Evolutionary conservation across 2,797 vertebrate genomes (phyloP), one percentile per base, ranked within the genome.

Genomic region (Harpagifer antarcticus): DNA sequence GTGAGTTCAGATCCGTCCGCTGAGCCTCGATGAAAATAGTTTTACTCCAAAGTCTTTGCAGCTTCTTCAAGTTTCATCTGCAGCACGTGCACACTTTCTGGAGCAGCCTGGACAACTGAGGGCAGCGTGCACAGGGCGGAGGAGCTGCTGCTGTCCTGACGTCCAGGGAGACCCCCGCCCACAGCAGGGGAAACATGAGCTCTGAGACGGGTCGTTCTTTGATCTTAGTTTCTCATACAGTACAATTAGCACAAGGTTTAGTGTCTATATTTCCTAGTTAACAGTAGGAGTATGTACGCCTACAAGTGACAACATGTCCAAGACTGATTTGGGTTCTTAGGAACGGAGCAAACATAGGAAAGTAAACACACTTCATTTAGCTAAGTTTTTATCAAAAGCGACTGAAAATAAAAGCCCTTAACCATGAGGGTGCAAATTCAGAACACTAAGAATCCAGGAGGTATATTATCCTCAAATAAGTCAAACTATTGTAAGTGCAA

Each of bases 21-120:
- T 49, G 57, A 37, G 40, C 70, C 53, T 59, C 73, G 70, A 45
- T 61, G 23, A 61, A 37, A 79, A 65, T 12, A 49, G 31, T 61
- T 79, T 78, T 3, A 60, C 44, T 82, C 66, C 64, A 77, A 83
- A 82, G 57, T 71, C 67, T 77, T 61, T 23, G 64, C 68, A 79
- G 76, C 66, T 55, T 73, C 81, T 76, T 68, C 70, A 81, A 62
- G 42, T 85, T 78, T 66, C 70, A 77, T 59, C 65, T 45, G 57
- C 75, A 53, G 75, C 69, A 53, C 8, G 57, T 31, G 52, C 15
- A 52, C 71, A 64, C 55, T 16, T 65, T 9, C 72, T 37, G 33
- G 31, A 44, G 37, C 20, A 37, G 11, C 42, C 56, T 15, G 45
- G 53, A 80, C 66, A 84, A 77, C 40, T 81, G 82, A 54, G 9